Base-by-base conservation (phyloP, 1,140 invertebrate species). In the Hyphantria cunea region DNA sequence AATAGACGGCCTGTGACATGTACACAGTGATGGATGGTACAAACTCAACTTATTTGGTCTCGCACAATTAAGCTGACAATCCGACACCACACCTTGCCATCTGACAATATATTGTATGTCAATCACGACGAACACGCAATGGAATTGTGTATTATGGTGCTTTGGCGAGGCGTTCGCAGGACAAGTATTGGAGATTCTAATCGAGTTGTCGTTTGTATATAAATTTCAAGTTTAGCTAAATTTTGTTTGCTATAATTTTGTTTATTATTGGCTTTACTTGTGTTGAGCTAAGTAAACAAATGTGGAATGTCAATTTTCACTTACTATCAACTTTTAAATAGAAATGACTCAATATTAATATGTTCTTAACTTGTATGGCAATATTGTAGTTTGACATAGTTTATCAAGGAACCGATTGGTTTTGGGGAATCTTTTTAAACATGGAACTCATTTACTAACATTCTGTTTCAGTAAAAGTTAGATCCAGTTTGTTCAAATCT, bases 61-160 rank as follows among this genome's bases (percentile, higher is more conserved):
- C 72, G 70, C 70, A 70, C 76, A 84, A 83, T 87, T 81, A 76
- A 72, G 11, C 66, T 72, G 70, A 72, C 77, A 66, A 60, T 74
- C 66, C 64, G 15, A 64, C 61, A 74, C 66, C 83, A 81, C 82
- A 84, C 84, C 82, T 84, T 65, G 74, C 66, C 68, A 79, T 77
- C 53, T 67, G 70, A 80, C 81, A 76, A 80, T 79, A 79, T 82
- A 87, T 84, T 84, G 84, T 85, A 72, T 80, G 82, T 79, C 84
- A 87, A 85, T 86, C 84, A 87, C 71, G 61, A 66, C 14, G 44
- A 56, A 61, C 56, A 58, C 65, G 71, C 64, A 56, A 74, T 64
- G 60, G 65, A 68, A 68, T 61, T 70, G 53, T 64, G 70, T 60
- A 66, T 72, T 66, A 64, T 42, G 9, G 45, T 45, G 10, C 31